phyloP scores from a whole-genome alignment of 2,888 invertebrate genomes.

The Alsophila aescularia region DNA sequence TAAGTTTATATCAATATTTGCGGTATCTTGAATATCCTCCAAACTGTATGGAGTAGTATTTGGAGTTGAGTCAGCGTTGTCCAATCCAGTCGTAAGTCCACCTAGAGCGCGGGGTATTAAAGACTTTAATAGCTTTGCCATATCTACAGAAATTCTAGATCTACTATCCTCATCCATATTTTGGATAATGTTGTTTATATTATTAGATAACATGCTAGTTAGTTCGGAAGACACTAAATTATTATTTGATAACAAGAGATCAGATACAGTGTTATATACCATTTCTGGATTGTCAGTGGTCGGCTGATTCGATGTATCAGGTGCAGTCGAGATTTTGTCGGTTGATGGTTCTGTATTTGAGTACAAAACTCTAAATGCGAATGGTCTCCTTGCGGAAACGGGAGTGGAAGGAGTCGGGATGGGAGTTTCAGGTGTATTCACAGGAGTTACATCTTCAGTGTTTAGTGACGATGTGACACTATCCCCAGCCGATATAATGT shows the following conservation, averaged over 20 bases:
- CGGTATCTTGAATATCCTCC: constrained; percentile 78
- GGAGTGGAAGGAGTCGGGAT: constrained; percentile 68
- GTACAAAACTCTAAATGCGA: constrained; percentile 79
- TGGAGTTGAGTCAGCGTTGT: constrained; percentile 64
- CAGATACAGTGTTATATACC: constrained; percentile 81
- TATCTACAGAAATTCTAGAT: constrained; percentile 80
- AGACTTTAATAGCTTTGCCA: constrained; percentile 77
- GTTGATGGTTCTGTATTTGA: constrained; percentile 72
- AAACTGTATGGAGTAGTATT: constrained; percentile 79
- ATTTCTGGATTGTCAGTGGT: constrained; percentile 75
- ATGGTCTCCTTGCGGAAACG: constrained; percentile 76
- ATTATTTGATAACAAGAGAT: constrained; percentile 77
- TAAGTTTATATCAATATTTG: constrained; percentile 65
- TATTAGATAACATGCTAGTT: constrained; percentile 82
- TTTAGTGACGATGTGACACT: constrained; percentile 70
- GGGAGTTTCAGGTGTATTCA: constrained; percentile 59
- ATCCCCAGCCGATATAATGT: constrained; percentile 74
- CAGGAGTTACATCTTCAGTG: constrained; percentile 60
- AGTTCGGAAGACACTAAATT: constrained; percentile 79
- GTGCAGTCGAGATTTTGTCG: constrained; percentile 72
- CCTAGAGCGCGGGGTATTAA: constrained; percentile 79
- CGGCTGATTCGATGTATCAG: constrained; percentile 65
- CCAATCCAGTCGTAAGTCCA: constrained; percentile 61
- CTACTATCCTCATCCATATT: constrained; percentile 76
- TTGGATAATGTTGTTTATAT: constrained; percentile 73